Percentiles rank a stretch among this genome's conserved stretches.
phyloP scores from a whole-genome alignment of 2,113 vertebrate genomes.

The Lagopus muta region DNA sequence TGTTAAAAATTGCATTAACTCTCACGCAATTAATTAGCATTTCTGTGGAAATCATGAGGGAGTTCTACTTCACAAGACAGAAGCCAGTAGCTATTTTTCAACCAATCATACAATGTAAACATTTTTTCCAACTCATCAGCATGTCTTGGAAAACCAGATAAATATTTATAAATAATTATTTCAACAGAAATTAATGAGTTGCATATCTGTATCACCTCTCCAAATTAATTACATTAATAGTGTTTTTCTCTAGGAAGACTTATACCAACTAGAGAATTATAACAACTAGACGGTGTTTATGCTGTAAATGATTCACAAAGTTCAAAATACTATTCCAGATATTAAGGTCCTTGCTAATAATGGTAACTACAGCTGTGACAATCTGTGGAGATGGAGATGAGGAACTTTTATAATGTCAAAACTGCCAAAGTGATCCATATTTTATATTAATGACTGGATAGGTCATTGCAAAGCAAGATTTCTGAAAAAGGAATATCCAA shows the following conservation, averaged over 20 bases:
- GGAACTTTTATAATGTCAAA: background rate
- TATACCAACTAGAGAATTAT: slow-evolving; percentile 27
- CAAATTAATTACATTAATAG: slow-evolving; percentile 78
- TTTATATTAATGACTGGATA: background rate
- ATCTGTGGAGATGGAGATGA: background rate
- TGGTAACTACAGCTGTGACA: background rate
- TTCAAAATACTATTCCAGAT: background rate
- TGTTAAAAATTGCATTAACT: background rate
- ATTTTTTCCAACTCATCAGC: slow-evolving; percentile 67
- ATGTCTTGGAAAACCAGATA: slow-evolving; percentile 53
- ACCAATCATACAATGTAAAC: slow-evolving; percentile 17
- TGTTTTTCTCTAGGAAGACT: slow-evolving; percentile 45
- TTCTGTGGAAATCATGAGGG: background rate
- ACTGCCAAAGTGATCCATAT: background rate
- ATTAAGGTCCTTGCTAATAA: slow-evolving; percentile 20
- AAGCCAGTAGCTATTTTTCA: slow-evolving; percentile 40
- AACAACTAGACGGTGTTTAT: slow-evolving; percentile 36
- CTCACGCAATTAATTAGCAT: background rate
- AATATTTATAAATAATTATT: slow-evolving; percentile 79
- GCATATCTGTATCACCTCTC: slow-evolving; percentile 68
- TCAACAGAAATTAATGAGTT: slow-evolving; percentile 74
- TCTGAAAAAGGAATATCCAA: background rate
- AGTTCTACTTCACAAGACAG: background rate
- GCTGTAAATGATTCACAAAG: background rate
- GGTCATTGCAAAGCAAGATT: background rate